These are phyloP conservation scores for Bubo bubo DNA, from an alignment of 2,113 vertebrate genomes.

Conservation along the genomic window DNA sequence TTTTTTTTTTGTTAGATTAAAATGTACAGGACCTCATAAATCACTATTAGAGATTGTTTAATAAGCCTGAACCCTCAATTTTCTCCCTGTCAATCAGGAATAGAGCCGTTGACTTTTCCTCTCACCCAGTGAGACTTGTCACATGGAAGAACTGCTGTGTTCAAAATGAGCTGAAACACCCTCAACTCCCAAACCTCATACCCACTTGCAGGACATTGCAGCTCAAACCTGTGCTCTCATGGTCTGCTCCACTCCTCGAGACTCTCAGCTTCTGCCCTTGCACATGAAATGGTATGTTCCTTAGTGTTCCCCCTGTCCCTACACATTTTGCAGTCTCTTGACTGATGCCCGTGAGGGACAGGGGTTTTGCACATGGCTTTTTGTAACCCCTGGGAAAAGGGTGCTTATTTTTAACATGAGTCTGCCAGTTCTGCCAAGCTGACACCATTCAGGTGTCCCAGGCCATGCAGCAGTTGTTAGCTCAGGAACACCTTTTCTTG, in stretches of 20 bases:
- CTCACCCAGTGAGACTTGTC: not conserved
- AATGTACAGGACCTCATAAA: constrained; percentile 61
- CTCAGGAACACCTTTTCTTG: not conserved
- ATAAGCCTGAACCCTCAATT: constrained; percentile 40
- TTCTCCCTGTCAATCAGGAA: constrained; percentile 22
- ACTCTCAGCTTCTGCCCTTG: not conserved
- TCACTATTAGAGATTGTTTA: constrained; percentile 50
- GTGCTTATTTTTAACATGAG: not conserved
- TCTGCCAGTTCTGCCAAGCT: not conserved
- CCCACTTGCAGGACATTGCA: not conserved
- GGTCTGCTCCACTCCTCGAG: accelerated
- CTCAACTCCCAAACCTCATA: not conserved
- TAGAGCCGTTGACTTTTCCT: not conserved
- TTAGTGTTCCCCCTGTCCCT: accelerated
- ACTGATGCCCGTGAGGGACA: not conserved
- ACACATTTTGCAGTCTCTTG: not conserved
- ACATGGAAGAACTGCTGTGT: not conserved
- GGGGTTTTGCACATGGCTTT: not conserved
- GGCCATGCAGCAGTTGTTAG: not conserved
- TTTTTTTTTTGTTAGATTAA: constrained; percentile 52
- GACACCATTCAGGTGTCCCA: not conserved
- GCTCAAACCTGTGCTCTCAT: not conserved
- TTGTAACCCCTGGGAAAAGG: not conserved
- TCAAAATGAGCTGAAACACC: not conserved
- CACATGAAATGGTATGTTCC: not conserved